These are phyloP conservation scores for Gastrophysa polygoni DNA, from an alignment of 2,888 invertebrate species.

Conservation along the genomic window DNA sequence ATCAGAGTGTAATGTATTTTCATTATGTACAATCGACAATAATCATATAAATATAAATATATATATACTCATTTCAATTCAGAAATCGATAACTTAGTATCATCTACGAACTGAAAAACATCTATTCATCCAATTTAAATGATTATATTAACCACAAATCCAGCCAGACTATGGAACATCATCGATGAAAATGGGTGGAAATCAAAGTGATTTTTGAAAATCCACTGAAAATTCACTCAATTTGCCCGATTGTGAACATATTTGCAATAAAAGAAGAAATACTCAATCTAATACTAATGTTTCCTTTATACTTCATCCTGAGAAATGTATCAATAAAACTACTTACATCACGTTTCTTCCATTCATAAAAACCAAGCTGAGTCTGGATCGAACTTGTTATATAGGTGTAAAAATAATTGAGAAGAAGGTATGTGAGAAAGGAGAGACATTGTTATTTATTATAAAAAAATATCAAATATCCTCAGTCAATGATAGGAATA, in stretches of 20 bases:
- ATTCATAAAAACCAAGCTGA: too few species aligned
- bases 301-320: too few species aligned
- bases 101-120: conserved; percentile 41
- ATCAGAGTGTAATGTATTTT: conserved; percentile 43
- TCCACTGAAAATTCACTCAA: conserved; percentile 36
- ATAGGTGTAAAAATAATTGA: too few species aligned
- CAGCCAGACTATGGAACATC: conserved; percentile 25
- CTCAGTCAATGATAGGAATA: too few species aligned
- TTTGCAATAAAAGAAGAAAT: conserved; percentile 27
- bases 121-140: conserved; percentile 32
- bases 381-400: too few species aligned
- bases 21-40: conserved; percentile 46
- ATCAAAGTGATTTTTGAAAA: conserved; percentile 33
- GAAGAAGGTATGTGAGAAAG: too few species aligned
- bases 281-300: too few species aligned
- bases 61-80: conserved; percentile 36
- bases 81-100: conserved; percentile 29
- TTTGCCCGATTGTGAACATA: not conserved
- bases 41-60: conserved; percentile 42
- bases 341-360: too few species aligned
- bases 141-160: conserved; percentile 31
- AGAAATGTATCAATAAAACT: too few species aligned
- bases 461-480: too few species aligned
- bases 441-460: too few species aligned
- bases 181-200: conserved; percentile 23